These are phyloP conservation scores for Escarpia spicata DNA, from an alignment of 2,888 invertebrate genomes.

Conservation along the genomic window DNA sequence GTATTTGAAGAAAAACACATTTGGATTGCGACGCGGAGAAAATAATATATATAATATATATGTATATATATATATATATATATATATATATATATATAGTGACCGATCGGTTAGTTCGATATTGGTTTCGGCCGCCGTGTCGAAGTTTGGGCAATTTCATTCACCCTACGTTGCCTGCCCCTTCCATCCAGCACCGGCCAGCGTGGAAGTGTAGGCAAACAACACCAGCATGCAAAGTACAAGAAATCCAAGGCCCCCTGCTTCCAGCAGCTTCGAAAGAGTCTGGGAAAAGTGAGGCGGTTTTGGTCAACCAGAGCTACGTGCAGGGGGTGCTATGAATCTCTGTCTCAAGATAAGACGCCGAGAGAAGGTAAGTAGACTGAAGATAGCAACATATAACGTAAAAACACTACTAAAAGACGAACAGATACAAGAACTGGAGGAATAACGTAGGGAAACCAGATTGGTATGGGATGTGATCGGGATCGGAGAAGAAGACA, in stretches of 20 bases:
- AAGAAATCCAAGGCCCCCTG: neutral
- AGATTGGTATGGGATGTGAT: neutral
- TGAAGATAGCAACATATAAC: neutral
- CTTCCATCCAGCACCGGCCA: too few species aligned
- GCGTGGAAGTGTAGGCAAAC: too few species aligned
- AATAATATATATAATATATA: too few species aligned
- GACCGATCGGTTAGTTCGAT: too few species aligned
- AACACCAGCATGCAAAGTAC: neutral
- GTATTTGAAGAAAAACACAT: too few species aligned
- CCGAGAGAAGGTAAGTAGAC: conserved; percentile 9
- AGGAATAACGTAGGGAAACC: neutral
- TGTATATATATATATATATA: too few species aligned
- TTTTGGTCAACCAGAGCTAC: neutral
- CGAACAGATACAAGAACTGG: neutral
- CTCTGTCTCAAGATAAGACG: neutral
- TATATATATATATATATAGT: too few species aligned
- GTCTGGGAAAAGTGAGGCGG: neutral
- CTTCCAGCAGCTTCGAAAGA: neutral
- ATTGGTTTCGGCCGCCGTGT: too few species aligned
- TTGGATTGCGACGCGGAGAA: too few species aligned
- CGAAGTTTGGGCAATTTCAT: too few species aligned
- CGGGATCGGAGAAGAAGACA: neutral
- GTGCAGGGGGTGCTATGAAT: neutral
- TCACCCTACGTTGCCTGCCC: too few species aligned
- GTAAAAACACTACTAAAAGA: neutral